Percentiles rank a stretch among this genome's conserved stretches.
Evolutionary conservation across 2,797 vertebrate genomes (phyloP).

Genomic region (Myotis vivesi): DNA sequence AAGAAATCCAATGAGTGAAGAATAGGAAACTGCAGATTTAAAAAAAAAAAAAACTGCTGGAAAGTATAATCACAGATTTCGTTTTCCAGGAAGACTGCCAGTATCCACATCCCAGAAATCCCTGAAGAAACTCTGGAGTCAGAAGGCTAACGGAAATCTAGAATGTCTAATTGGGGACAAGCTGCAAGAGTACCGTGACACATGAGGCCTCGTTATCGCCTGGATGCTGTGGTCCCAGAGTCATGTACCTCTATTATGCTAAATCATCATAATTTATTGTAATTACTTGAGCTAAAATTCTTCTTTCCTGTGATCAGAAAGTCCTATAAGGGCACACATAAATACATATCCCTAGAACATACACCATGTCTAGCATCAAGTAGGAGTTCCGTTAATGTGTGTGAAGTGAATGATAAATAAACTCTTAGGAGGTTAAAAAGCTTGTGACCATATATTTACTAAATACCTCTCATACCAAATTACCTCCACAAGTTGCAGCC

Average conservation of each 20-base stretch:
- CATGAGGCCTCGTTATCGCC: not conserved
- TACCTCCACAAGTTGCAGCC: not conserved
- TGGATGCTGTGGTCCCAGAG: not conserved
- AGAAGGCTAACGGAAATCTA: not conserved
- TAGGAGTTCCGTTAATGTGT: not conserved
- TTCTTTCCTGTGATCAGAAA: not conserved
- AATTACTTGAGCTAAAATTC: not conserved
- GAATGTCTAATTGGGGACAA: not conserved
- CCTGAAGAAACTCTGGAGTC: not conserved
- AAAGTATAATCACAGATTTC: conserved; percentile 28
- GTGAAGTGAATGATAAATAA: not conserved
- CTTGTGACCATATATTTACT: not conserved
- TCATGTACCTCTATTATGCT: not conserved
- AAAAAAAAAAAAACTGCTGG: not conserved
- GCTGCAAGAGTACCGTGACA: not conserved
- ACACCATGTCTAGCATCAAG: not conserved
- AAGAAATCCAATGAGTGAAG: conserved; percentile 40
- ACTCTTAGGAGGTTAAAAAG: not conserved
- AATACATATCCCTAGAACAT: not conserved
- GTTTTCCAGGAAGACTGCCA: conserved; percentile 10
- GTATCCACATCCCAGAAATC: not conserved
- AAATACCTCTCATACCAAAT: not conserved
- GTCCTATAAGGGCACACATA: not conserved
- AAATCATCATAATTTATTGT: not conserved
- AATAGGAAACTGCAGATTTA: not conserved